Conservation (phyloP, 2,888 invertebrate genomes). For the Mactromeris polynyma region DNA sequence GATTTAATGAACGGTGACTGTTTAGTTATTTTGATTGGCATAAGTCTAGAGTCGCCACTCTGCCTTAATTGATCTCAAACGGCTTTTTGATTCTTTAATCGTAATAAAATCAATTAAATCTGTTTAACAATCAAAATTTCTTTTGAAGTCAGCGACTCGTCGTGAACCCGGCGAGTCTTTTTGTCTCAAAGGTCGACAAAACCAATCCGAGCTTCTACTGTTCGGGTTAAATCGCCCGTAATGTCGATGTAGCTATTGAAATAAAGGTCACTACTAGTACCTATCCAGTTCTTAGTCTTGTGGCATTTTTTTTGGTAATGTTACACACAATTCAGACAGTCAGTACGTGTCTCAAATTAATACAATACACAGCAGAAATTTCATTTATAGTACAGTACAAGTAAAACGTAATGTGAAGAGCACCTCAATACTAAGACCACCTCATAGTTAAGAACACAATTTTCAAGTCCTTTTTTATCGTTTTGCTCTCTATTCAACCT, state of each 20-base stretch:
- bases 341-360: too few species aligned
- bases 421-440: too few species aligned
- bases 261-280: neutral
- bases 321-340: too few species aligned
- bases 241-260: neutral
- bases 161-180: neutral
- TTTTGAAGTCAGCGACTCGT: constrained; percentile 22
- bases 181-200: neutral
- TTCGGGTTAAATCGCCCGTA: neutral
- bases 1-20: neutral
- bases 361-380: too few species aligned
- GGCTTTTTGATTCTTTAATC: constrained; percentile 44
- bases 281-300: too few species aligned
- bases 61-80: constrained; percentile 9
- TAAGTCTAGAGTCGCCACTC: neutral
- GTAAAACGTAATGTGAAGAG: too few species aligned
- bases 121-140: constrained; percentile 21
- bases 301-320: too few species aligned
- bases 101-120: constrained; percentile 22
- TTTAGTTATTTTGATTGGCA: neutral
- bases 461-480: too few species aligned
- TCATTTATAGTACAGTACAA: too few species aligned
- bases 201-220: neutral
- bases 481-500: too few species aligned
- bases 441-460: too few species aligned